These are phyloP conservation scores for Drosophila rubida DNA, from an alignment of 2,888 invertebrate species.

Conservation along the genomic window DNA sequence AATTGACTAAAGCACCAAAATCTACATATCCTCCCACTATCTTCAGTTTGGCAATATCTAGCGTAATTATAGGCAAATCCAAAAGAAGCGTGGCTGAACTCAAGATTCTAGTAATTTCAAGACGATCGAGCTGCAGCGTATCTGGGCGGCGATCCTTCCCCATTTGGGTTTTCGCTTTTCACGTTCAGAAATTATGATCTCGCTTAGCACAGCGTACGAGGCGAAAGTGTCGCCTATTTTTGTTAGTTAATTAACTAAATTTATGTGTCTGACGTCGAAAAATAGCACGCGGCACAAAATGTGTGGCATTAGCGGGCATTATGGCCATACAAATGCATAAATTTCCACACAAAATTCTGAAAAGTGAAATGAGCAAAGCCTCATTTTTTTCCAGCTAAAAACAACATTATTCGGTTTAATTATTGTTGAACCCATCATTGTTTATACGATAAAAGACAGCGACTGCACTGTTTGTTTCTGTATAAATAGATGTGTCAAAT, in stretches of 20 bases:
- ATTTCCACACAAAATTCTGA: slow-evolving; percentile 42
- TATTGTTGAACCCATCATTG: slow-evolving; percentile 37
- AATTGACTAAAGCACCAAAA: too few species aligned
- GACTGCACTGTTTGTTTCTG: not conserved
- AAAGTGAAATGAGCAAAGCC: slow-evolving; percentile 30
- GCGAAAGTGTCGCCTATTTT: slow-evolving; percentile 75
- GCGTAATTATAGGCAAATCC: not conserved
- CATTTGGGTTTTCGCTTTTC: not conserved
- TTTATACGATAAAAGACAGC: not conserved
- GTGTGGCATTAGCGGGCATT: slow-evolving; percentile 34
- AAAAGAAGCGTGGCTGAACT: not conserved
- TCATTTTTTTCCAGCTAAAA: slow-evolving; percentile 29
- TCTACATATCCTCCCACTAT: not conserved
- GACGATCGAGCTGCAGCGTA: not conserved
- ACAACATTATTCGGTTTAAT: slow-evolving; percentile 37
- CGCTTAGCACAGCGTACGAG: slow-evolving; percentile 45
- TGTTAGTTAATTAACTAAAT: slow-evolving; percentile 77
- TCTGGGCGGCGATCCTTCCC: not conserved
- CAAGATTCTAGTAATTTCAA: not conserved
- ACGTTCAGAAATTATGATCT: slow-evolving; percentile 60
- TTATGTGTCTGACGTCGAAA: slow-evolving; percentile 79
- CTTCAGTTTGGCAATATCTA: not conserved
- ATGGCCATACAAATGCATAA: slow-evolving; percentile 67
- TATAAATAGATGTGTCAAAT: slow-evolving; percentile 34
- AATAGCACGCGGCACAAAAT: slow-evolving; percentile 77